Evolutionary conservation across 2,797 vertebrate genomes (phyloP).

Genomic region (Melanotaenia trifasciata): DNA sequence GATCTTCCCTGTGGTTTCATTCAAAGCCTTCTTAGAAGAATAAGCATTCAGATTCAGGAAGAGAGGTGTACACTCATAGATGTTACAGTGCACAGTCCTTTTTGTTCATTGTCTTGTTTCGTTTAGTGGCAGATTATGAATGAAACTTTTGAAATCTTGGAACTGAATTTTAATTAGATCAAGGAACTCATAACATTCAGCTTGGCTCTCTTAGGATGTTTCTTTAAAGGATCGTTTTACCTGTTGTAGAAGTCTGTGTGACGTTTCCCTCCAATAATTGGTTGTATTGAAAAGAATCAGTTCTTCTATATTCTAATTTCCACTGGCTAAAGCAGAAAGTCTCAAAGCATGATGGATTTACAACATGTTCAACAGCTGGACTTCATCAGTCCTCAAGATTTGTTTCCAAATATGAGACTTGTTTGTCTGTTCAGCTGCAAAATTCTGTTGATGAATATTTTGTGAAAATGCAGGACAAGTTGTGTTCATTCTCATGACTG

Average conservation of each 20-base stretch:
- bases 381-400: not conserved
- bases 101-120: not conserved
- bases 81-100: not conserved
- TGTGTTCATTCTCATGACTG: not conserved
- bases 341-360: not conserved
- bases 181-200: not conserved
- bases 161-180: not conserved
- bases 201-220: not conserved
- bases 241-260: not conserved
- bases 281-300: not conserved
- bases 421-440: not conserved
- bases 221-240: not conserved
- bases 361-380: not conserved
- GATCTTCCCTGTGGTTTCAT: constrained; percentile 7
- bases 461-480: not conserved
- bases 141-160: not conserved
- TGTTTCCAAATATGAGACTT: not conserved
- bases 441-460: not conserved
- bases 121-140: too few relatives aligned
- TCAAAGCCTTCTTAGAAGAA: constrained; percentile 28
- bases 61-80: not conserved
- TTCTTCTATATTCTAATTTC: not conserved
- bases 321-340: not conserved
- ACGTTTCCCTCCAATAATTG: not conserved
- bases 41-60: constrained; percentile 3